Percentiles rank a stretch among this genome's conserved stretches.
Evolutionary conservation across 2,113 vertebrate genomes (phyloP).

Genomic region (Sinocyclocheilus anophthalmus): DNA sequence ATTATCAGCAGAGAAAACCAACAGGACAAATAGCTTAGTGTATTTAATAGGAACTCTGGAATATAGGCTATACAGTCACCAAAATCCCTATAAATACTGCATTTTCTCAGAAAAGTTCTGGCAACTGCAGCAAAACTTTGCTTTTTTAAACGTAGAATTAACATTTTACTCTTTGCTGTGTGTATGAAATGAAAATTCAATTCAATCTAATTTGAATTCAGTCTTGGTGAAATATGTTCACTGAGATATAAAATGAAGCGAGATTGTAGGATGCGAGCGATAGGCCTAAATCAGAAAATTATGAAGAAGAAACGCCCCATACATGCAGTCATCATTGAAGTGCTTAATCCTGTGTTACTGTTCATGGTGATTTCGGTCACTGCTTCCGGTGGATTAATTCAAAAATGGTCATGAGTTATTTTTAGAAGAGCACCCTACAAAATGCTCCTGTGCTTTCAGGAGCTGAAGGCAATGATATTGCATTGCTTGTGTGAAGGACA

Average conservation of each 20-base stretch:
- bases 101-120: neutral
- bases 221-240: neutral
- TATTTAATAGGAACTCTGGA: too few species aligned
- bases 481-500: neutral
- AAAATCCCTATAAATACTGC: neutral
- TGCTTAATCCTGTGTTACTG: constrained; percentile 23
- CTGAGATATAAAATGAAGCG: neutral
- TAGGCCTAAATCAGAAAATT: neutral
- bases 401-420: constrained; percentile 18
- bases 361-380: neutral
- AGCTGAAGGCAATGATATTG: neutral
- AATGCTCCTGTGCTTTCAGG: neutral
- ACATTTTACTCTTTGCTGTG: neutral
- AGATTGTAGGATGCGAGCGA: neutral
- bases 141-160: neutral
- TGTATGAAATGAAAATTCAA: neutral
- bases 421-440: constrained; percentile 4
- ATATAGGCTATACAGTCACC: neutral
- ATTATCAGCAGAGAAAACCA: too few species aligned
- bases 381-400: constrained; percentile 18
- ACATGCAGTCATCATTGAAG: neutral
- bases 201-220: neutral
- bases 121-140: neutral
- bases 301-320: neutral
- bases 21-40: too few species aligned